Evolutionary conservation across 1,140 invertebrate genomes (phyloP).

Genomic region (Polyergus mexicanus): DNA sequence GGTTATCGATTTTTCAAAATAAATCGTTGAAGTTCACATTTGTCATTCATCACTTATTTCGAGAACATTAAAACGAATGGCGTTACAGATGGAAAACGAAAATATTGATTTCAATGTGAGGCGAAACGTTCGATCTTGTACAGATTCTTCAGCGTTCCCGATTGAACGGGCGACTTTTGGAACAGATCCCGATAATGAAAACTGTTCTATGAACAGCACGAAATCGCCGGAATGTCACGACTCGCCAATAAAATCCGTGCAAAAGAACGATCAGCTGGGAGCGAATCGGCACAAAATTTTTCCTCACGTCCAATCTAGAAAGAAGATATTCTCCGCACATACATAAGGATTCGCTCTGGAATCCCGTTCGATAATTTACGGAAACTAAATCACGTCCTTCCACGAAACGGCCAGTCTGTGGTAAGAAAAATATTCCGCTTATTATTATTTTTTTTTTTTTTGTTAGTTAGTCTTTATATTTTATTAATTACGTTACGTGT

Average conservation of each 20-base stretch:
- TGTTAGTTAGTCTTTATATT: not conserved
- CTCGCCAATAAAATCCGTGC: conserved; percentile 61
- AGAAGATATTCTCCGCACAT: conserved; percentile 67
- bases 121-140: conserved; percentile 1
- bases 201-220: conserved; percentile 35
- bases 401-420: conserved; percentile 37
- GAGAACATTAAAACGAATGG: not conserved
- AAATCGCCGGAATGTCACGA: conserved; percentile 59
- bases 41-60: not conserved
- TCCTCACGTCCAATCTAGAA: conserved; percentile 22
- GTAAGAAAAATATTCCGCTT: not conserved
- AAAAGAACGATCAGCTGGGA: conserved; percentile 20
- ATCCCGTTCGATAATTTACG: conserved; percentile 72
- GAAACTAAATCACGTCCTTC: conserved; percentile 63
- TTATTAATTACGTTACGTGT: not conserved
- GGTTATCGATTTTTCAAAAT: not conserved
- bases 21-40: not conserved
- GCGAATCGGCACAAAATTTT: conserved; percentile 54
- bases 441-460: not conserved
- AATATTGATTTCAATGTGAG: not conserved
- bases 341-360: conserved; percentile 68
- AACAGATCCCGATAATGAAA: conserved; percentile 63
- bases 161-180: conserved; percentile 26
- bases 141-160: conserved; percentile 17
- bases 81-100: not conserved